phyloP scores from a whole-genome alignment of 92 coral and sea anemone genomes.

The Plumapathes pennacea region DNA sequence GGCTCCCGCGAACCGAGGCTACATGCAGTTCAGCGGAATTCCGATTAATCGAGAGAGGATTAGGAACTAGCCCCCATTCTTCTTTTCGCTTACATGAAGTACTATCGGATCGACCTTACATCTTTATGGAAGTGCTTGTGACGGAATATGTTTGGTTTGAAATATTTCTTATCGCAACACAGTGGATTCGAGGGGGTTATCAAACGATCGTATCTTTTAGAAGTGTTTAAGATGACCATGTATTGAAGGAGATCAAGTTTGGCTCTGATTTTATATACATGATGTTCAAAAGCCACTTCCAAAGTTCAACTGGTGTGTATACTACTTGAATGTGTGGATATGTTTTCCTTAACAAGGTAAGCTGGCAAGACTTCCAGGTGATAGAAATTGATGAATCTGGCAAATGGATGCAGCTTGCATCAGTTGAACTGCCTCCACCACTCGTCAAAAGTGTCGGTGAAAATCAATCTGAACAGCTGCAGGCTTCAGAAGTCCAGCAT shows the following conservation, averaged over 20 bases:
- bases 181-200: constrained; percentile 65
- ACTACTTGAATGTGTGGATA: neutral
- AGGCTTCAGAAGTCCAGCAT: too few species aligned
- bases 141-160: too few species aligned
- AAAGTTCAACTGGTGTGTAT: neutral
- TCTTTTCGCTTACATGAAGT: too few species aligned
- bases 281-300: neutral
- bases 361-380: constrained; percentile 71
- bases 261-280: neutral
- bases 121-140: too few species aligned
- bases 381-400: constrained; percentile 66
- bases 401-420: constrained; percentile 19
- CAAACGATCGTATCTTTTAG: constrained; percentile 71
- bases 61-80: too few species aligned
- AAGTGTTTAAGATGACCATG: too few species aligned
- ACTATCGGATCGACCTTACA: too few species aligned
- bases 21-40: too few species aligned
- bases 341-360: neutral
- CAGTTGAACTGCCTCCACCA: neutral
- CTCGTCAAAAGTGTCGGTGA: neutral
- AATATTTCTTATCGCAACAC: too few species aligned
- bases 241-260: too few species aligned
- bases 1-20: too few species aligned
- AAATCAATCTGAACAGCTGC: neutral
- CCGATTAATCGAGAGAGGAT: too few species aligned